Evolutionary conservation across 2,113 vertebrate species (phyloP).

Genomic region (Phalacrocorax carbo): DNA sequence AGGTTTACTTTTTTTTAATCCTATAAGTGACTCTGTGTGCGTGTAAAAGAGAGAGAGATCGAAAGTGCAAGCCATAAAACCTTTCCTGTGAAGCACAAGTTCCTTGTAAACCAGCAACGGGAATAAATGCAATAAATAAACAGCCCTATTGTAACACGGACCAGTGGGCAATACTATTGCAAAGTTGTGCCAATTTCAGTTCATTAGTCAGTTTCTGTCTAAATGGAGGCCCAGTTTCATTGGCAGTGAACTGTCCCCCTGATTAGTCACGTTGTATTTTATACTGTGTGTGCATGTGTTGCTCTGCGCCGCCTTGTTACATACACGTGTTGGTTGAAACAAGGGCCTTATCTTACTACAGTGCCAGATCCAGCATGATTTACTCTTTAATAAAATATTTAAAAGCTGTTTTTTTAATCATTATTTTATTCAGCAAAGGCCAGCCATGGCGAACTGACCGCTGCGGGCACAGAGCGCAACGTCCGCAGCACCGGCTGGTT

Average conservation of each 20-base stretch:
- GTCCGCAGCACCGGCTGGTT: background rate
- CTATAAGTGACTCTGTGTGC: background rate
- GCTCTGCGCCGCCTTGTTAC: background rate
- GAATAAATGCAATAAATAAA: background rate
- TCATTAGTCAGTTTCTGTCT: background rate
- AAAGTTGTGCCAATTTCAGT: background rate
- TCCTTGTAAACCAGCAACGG: background rate
- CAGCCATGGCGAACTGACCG: background rate
- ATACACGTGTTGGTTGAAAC: background rate
- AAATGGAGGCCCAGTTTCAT: background rate
- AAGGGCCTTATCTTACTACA: background rate
- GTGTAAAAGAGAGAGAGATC: background rate
- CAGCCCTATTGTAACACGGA: rapidly evolving
- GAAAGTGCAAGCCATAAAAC: background rate
- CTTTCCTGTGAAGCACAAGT: background rate
- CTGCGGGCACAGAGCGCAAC: rapidly evolving
- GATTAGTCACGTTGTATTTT: background rate
- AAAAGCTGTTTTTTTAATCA: background rate
- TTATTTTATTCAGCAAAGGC: background rate
- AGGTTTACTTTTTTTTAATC: background rate
- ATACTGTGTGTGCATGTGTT: background rate
- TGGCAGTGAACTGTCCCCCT: rapidly evolving
- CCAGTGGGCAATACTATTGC: background rate
- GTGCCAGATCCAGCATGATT: background rate
- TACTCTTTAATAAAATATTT: background rate